Evolutionary conservation across 2,113 vertebrate genomes (phyloP), one percentile per base, ranked within the genome.

Genomic region (Oreochromis aureus): DNA sequence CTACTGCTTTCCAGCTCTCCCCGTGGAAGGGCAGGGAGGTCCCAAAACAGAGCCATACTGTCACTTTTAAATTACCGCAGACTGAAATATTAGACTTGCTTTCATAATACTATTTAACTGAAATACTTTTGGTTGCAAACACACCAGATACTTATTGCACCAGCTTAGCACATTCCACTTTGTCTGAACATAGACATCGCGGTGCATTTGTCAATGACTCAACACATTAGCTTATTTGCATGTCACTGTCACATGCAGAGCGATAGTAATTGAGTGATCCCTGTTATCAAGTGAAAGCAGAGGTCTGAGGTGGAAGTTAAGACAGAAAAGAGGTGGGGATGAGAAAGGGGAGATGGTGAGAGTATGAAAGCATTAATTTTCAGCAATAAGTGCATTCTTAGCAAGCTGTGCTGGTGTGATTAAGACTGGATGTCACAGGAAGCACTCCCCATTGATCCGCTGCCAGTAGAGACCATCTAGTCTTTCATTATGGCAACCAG

Each of bases 401-500:
- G 81, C 90, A 89, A 91, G 87, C 83, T 84, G 89, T 22, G 88
- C 73, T 44, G n/a, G 73, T 88, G 84, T 95, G 92, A 95, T 95
- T 96, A 94, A 93, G 91, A 91, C 82, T 86, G 79, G 61, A 81
- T 90, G 87, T 93, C 90, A 55, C 71, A 93, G 91, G 89, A 95
- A 91, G 86, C 8, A 54, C 85, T 95, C 82, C 73, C 81, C 91
- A 95, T 94, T 95, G 93, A 96, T 94, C 92, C 80, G 85, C 86
- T 90, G 89, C 84, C 92, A 93, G 83, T 86, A 71, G 87, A 91
- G 88, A 94, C 86, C 87, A 91, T 92, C 87, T 86, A 89, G 88
- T 90, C 89, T 95, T 95, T 94, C 87, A 94, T 96, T 96, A 94
- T 89, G 79, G 78, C 90, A 92, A 92, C 89, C 66, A 90, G 83